Evolutionary conservation across 2,797 vertebrate species (phyloP).

Genomic region (Decapterus maruadsi): DNA sequence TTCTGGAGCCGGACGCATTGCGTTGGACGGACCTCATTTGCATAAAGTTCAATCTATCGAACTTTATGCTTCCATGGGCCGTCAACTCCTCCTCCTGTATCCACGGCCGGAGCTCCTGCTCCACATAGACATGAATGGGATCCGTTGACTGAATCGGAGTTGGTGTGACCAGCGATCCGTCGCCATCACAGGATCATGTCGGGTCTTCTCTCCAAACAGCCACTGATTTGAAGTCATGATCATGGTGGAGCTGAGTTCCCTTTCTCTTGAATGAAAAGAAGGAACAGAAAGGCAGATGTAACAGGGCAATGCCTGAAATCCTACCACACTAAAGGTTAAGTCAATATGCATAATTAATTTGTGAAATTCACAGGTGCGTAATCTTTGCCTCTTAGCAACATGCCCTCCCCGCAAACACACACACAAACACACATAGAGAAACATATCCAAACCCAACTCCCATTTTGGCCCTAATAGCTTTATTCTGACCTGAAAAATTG

Average conservation of each 20-base stretch:
- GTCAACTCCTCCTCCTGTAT: too few species aligned
- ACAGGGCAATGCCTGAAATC: slow-evolving; percentile 18
- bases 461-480: background rate
- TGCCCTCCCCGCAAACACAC: too few species aligned
- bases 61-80: too few species aligned
- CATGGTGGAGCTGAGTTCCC: background rate
- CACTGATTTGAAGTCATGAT: slow-evolving; percentile 22
- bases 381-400: background rate
- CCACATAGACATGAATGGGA: too few species aligned
- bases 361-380: slow-evolving; percentile 4
- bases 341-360: slow-evolving; percentile 35
- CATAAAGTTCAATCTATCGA: too few species aligned
- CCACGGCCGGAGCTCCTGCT: too few species aligned
- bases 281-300: slow-evolving; percentile 4
- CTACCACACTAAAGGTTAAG: slow-evolving; percentile 7
- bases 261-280: slow-evolving; percentile 9
- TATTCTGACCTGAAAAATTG: slow-evolving; percentile 15
- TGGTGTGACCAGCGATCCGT: slow-evolving; percentile 21
- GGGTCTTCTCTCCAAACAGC: slow-evolving; percentile 8
- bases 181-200: slow-evolving; percentile 15
- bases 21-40: too few species aligned
- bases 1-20: too few species aligned
- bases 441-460: background rate
- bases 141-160: too few species aligned
- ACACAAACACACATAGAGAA: background rate